Conservation (phyloP, 2,113 vertebrate species). For the Jaculus jaculus region DNA sequence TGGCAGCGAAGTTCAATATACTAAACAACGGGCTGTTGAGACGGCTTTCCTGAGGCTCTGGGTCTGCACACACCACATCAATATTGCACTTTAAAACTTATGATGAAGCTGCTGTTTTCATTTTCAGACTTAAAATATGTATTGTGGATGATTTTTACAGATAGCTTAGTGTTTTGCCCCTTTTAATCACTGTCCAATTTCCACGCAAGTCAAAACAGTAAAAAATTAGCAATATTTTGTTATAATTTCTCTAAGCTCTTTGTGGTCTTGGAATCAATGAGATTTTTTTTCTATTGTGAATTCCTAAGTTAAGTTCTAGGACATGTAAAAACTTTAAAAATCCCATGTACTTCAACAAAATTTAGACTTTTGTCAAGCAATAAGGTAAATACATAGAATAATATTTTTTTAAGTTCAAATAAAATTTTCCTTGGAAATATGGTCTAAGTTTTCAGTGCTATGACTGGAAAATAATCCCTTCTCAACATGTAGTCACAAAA, state of each 20-base stretch:
- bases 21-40: slow-evolving; percentile 90
- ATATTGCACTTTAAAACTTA: slow-evolving; percentile 90
- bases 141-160: slow-evolving; percentile 56
- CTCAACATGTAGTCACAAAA: background rate
- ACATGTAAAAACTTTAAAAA: background rate
- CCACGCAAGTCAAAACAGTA: slow-evolving; percentile 10
- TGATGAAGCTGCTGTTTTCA: slow-evolving; percentile 85
- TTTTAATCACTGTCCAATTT: slow-evolving; percentile 55
- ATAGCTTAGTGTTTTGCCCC: slow-evolving; percentile 61
- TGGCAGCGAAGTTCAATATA: slow-evolving; percentile 86
- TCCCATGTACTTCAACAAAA: background rate
- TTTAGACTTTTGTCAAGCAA: slow-evolving; percentile 6
- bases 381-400: background rate
- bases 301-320: background rate
- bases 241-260: slow-evolving; percentile 19
- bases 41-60: slow-evolving; percentile 86
- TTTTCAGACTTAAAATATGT: slow-evolving; percentile 59
- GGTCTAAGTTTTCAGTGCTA: background rate
- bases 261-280: background rate
- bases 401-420: background rate
- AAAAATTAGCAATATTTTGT: background rate
- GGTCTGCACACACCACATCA: slow-evolving; percentile 85
- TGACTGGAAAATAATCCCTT: background rate
- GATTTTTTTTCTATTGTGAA: background rate
- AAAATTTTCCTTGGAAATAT: background rate